Evolutionary conservation across 2,113 vertebrate genomes (phyloP).

Genomic region (Caloenas nicobarica): DNA sequence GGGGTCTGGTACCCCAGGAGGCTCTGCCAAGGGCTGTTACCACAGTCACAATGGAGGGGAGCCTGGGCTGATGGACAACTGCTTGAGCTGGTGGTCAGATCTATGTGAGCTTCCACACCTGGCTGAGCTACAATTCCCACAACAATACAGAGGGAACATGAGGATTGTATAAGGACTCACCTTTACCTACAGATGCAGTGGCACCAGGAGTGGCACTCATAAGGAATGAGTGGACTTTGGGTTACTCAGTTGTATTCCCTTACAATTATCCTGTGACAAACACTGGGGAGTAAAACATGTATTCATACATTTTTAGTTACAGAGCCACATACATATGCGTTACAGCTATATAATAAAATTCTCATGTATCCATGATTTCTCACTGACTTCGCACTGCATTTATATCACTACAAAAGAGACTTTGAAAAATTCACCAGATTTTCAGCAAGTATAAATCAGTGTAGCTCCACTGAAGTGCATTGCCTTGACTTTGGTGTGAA

Average conservation of each 20-base stretch:
- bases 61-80: not conserved
- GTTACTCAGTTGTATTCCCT: not conserved
- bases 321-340: not conserved
- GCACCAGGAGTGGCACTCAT: rapidly evolving
- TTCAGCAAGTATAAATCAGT: not conserved
- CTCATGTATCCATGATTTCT: not conserved
- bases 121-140: not conserved
- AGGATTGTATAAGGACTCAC: not conserved
- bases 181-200: not conserved
- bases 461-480: not conserved
- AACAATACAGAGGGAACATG: not conserved
- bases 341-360: not conserved
- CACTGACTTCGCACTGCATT: not conserved
- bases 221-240: not conserved
- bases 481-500: not conserved
- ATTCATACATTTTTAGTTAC: not conserved
- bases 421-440: conserved; percentile 10
- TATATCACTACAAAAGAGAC: not conserved
- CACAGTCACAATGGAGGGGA: not conserved
- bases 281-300: not conserved
- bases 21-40: not conserved
- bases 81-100: not conserved
- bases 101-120: not conserved
- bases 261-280: not conserved
- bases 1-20: not conserved